Conservation (phyloP, 1,140 invertebrate species). For the Cotesia chilonis region DNA sequence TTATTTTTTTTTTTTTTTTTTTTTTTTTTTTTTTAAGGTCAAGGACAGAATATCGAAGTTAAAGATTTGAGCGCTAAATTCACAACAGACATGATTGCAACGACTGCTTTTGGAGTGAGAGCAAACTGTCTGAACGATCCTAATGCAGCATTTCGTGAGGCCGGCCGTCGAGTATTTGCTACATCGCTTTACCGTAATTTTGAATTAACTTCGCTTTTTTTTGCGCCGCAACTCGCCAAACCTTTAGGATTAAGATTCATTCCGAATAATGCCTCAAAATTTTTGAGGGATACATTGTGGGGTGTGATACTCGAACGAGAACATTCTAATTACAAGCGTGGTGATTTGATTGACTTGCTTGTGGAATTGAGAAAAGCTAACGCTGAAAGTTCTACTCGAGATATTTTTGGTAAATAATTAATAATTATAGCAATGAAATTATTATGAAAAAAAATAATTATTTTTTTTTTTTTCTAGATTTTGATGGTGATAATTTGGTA, state of each 20-base stretch:
- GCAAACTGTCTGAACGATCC: constrained; percentile 67
- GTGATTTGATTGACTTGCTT: constrained; percentile 64
- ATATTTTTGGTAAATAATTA: constrained; percentile 39
- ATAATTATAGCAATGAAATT: too few species aligned
- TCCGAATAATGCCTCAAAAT: constrained; percentile 42
- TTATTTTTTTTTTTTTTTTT: too few species aligned
- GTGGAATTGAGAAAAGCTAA: constrained; percentile 52
- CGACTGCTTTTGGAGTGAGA: constrained; percentile 69
- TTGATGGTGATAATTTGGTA: constrained; percentile 72
- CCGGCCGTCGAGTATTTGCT: constrained; percentile 50
- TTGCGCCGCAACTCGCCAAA: constrained; percentile 49
- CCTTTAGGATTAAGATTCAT: constrained; percentile 47
- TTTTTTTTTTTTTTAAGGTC: background rate
- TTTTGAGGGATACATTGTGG: constrained; percentile 56
- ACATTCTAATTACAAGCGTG: constrained; percentile 46
- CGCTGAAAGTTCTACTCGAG: background rate
- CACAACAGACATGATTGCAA: constrained; percentile 71
- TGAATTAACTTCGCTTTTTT: constrained; percentile 56
- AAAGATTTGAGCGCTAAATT: constrained; percentile 65
- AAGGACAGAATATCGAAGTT: constrained; percentile 51
- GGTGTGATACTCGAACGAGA: constrained; percentile 53
- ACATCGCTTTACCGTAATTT: constrained; percentile 42
- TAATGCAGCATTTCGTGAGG: constrained; percentile 51
- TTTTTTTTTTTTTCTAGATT: constrained; percentile 49
- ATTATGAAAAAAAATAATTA: too few species aligned